Evolutionary conservation across 1,140 invertebrate species (phyloP), one percentile per base, ranked within the genome.

Genomic region (Himalopsyche phryganea): DNA sequence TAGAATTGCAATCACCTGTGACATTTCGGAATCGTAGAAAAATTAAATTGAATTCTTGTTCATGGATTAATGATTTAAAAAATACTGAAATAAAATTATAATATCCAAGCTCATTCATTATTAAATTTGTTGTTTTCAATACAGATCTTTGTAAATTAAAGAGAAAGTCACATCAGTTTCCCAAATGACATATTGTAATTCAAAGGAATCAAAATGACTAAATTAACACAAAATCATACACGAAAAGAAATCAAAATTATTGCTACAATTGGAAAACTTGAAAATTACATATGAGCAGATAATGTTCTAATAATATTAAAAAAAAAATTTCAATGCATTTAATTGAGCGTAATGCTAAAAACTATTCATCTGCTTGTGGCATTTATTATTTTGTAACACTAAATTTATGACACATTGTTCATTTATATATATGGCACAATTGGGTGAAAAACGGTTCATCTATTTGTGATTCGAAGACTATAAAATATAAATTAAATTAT

Each of bases 1-100:
- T 54, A 35, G 10, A 54, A 54, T 46, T 14, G 36, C 42, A 54
- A 54, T 19, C 1, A 52, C 11, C 1, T 17, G 9, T 32, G 40
- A 33, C 40, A n/a, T 6, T 6, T 9, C 23, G n/a, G 17, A 44
- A 11, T 50, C 28, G 10, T 42, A 23, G 44, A 42, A 36, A 28
- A 41, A 38, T 17, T 50, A 10, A 38, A 15, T 20, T 20, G 10
- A 19, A 41, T n/a, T 15, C 28, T n/a, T 32, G n/a, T 18, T 38
- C 36, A 15, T 28, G 36, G 45, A 4, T 6, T 15, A 2, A 48
- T 47, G 13, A 14, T 41, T 35, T 54, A 46, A 36, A 14, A 46
- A 19, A 38, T 47, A 54, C 41, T 20, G 53, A 32, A 40, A 47
- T 42, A 56, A 23, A 47, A 48, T 28, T 35, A n/a, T 23, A 40